A percentile compares a stretch with the other conserved stretches of the same genome.
Conservation (phyloP, 2,797 vertebrate genomes). For the Capromys pilorides region DNA sequence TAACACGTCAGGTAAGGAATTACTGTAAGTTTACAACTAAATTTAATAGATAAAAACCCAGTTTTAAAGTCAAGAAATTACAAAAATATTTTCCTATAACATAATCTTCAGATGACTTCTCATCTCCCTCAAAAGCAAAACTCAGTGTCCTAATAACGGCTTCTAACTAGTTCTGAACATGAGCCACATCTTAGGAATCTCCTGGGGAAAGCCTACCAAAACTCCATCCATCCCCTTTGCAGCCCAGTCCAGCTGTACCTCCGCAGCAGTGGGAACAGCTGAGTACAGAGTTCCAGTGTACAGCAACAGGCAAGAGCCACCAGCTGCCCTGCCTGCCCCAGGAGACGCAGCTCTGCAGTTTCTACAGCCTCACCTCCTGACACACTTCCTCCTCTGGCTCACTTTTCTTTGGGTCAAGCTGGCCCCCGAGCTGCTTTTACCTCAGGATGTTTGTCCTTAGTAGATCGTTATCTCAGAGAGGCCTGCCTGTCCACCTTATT, state of each 20-base stretch:
- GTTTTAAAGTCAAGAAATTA: not conserved
- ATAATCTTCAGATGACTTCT: not conserved
- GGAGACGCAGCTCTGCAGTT: not conserved
- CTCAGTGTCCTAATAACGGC: not conserved
- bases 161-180: not conserved
- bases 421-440: not conserved
- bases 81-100: not conserved
- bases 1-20: not conserved
- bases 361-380: not conserved
- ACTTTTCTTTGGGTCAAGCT: not conserved
- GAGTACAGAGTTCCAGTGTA: not conserved
- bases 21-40: not conserved
- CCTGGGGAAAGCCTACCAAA: not conserved
- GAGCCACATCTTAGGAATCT: not conserved
- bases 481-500: not conserved
- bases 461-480: not conserved
- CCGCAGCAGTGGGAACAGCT: not conserved
- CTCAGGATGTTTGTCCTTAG: not conserved
- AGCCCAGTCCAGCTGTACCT: not conserved
- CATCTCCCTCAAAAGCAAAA: not conserved
- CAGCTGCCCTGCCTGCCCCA: not conserved
- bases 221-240: not conserved
- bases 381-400: not conserved
- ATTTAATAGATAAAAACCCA: conserved; percentile 25
- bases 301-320: not conserved